A percentile compares a stretch with the other conserved stretches of the same genome.
phyloP scores from a whole-genome alignment of 1,140 invertebrate species.

The Caerostris extrusa region DNA sequence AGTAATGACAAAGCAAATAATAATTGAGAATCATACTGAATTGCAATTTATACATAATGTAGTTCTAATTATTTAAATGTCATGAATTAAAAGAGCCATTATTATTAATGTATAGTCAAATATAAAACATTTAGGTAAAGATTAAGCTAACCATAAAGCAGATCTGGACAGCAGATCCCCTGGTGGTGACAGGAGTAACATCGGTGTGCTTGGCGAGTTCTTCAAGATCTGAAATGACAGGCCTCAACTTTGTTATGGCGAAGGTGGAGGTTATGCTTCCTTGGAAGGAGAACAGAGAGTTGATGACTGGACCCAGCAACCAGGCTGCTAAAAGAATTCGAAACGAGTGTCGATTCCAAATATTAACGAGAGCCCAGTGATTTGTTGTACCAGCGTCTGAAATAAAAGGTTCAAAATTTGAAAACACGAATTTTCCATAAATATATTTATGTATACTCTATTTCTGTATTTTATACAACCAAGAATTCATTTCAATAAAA shows the following conservation, averaged over 20 bases:
- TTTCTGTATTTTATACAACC: too few relatives aligned
- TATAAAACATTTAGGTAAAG: background rate
- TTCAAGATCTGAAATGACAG: constrained; percentile 27
- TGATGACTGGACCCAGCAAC: constrained; percentile 58
- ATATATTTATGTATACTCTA: too few relatives aligned
- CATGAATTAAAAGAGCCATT: too few relatives aligned
- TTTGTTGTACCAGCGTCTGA: constrained; percentile 34
- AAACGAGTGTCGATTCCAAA: constrained; percentile 42
- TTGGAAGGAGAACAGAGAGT: constrained; percentile 37
- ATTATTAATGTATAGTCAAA: background rate
- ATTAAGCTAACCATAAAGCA: constrained; percentile 48
- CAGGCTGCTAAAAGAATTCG: constrained; percentile 45
- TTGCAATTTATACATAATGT: too few relatives aligned
- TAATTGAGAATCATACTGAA: too few relatives aligned
- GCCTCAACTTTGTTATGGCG: constrained; percentile 41
- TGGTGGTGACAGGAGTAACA: constrained; percentile 26
- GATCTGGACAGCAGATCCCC: constrained; percentile 57
- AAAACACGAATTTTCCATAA: too few relatives aligned
- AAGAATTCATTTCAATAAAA: too few relatives aligned
- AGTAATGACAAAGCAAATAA: too few relatives aligned
- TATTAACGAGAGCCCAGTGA: constrained; percentile 16
- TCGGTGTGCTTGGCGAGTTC: background rate
- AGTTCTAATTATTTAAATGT: too few relatives aligned
- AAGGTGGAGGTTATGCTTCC: constrained; percentile 56
- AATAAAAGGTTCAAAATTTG: background rate